Evolutionary conservation across 2,113 vertebrate species (phyloP).

Genomic region (Vidua macroura): DNA sequence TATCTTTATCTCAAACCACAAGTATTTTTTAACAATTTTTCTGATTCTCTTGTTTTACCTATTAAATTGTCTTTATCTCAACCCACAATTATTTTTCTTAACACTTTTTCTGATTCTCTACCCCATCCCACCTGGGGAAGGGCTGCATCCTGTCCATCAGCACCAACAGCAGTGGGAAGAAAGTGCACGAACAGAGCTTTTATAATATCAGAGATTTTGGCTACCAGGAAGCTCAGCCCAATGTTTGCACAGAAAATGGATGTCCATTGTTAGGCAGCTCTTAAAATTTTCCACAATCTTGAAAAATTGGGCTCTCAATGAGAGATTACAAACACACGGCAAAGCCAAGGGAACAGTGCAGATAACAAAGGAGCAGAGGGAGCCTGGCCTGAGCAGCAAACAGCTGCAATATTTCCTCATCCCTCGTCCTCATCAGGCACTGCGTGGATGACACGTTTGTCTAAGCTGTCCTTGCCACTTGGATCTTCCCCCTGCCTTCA

Average conservation of each 20-base stretch:
- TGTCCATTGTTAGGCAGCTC: background rate
- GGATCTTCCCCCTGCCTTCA: background rate
- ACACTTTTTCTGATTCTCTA: background rate
- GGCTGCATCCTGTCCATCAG: background rate
- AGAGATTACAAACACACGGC: background rate
- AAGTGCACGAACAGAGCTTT: background rate
- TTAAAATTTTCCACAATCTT: background rate
- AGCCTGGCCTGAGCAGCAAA: background rate
- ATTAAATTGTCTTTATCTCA: background rate
- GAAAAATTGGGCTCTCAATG: background rate
- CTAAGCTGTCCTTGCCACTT: background rate
- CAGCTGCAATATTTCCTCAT: background rate
- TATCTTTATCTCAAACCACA: background rate
- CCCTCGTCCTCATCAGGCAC: background rate
- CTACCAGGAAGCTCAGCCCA: background rate
- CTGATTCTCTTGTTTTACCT: background rate
- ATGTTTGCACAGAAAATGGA: background rate
- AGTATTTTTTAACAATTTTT: too few species aligned
- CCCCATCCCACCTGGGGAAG: background rate
- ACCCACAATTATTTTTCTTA: background rate
- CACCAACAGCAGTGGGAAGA: background rate
- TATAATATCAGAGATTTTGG: background rate
- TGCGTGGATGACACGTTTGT: background rate
- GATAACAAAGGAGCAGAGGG: slow-evolving; percentile 4
- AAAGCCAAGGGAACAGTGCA: background rate